Percentiles rank a stretch among this genome's conserved stretches.
Conservation (phyloP, 1,140 invertebrate species). For the Tetramorium alpestre region DNA sequence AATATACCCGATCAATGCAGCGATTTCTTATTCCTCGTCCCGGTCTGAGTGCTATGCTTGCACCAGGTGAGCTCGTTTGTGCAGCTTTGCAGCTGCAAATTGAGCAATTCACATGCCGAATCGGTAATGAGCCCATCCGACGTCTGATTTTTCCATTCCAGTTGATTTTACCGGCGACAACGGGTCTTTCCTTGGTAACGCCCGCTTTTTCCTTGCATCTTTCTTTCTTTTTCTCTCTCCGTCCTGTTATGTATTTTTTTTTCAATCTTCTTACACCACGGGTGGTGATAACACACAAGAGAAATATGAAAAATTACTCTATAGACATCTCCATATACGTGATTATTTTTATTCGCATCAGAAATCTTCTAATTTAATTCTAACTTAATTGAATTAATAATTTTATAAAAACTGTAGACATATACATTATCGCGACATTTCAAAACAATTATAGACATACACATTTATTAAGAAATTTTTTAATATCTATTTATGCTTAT, state of each 20-base stretch:
- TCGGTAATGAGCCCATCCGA: constrained; percentile 63
- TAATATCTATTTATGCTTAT: neutral
- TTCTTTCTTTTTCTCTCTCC: neutral
- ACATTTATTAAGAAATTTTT: neutral
- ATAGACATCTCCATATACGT: neutral
- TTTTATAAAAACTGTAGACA: neutral
- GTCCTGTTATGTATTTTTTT: constrained; percentile 9
- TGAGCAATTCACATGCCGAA: constrained; percentile 68
- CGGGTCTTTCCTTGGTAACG: constrained; percentile 44
- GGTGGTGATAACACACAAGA: constrained; percentile 30
- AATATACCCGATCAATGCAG: neutral
- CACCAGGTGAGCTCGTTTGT: neutral
- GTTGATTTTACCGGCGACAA: constrained; percentile 16
- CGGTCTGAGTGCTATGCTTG: neutral
- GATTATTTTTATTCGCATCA: constrained; percentile 12
- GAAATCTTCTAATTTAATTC: neutral
- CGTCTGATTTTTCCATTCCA: constrained; percentile 35
- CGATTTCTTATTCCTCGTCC: neutral
- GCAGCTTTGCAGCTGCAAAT: constrained; percentile 48
- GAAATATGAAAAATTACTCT: constrained; percentile 9
- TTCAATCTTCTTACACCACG: constrained; percentile 20
- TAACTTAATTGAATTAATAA: neutral
- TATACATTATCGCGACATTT: neutral
- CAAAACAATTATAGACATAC: too few species aligned
- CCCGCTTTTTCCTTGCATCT: constrained; percentile 45